Evolutionary conservation across 2,888 invertebrate genomes (phyloP), one percentile per base, ranked within the genome.

Genomic region (Drosophila eohydei): DNA sequence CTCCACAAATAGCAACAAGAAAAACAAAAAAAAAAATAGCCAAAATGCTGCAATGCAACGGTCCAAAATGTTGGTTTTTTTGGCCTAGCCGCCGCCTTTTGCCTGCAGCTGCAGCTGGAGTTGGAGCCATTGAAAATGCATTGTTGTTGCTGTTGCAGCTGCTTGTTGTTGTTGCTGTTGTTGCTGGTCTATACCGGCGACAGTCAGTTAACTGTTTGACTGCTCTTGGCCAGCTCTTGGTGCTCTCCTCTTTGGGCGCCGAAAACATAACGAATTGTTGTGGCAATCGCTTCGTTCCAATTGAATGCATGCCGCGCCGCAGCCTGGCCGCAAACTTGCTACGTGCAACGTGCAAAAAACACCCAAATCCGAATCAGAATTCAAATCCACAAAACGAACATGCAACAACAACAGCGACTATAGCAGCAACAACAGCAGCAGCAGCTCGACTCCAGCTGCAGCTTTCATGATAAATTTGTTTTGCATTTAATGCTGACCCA

Each of bases 231-330:
- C 82, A 73, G 75, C 81, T 82, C 46, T 28, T 62, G 48, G 30
- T 46, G 12, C 69, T 69, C 26, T 43, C 40, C 40, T 52, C 55
- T 55, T 63, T 79, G 82, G 74, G 83, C 80, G 80, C 78, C 83
- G 81, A 89, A 83, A 89, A 88, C 89, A 88, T 80, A 88, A 88
- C 90, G 88, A 89, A 88, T 90, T 80, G 89, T 81, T 85, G 86
- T 80, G 80, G 85, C 91, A 91, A 91, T 91, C 91, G 88, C 74
- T 91, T 91, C 91, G 91, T 91, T 91, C 90, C 91, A 91, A 90
- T 90, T 91, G 91, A 91, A 88, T 91, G 91, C 82, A 74, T 74
- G 80, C 71, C 67, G 81, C 87, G 83, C 86, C 81, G 68, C 69
- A 70, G 74, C 63, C 36, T 65, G 71, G 59, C 63, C 80, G 73